Conservation (phyloP, 2,888 invertebrate species). For the Mimachlamys varia region DNA sequence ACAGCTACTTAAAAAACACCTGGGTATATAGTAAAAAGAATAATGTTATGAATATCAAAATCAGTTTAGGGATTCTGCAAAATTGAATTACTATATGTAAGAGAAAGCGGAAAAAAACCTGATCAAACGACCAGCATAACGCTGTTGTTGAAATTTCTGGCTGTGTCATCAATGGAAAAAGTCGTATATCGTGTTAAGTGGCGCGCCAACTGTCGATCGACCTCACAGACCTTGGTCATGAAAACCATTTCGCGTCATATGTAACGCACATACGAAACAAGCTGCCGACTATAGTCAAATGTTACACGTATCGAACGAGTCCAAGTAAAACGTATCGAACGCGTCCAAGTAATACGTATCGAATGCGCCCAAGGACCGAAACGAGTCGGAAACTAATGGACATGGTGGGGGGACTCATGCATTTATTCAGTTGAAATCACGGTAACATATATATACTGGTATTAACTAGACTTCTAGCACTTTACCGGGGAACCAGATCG, state of each 20-base stretch:
- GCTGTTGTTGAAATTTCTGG: neutral
- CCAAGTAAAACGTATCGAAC: slow-evolving; percentile 16
- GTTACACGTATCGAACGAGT: neutral
- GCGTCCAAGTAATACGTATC: neutral
- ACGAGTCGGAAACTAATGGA: neutral
- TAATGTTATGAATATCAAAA: no score
- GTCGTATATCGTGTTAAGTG: neutral
- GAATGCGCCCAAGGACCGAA: slow-evolving; percentile 10
- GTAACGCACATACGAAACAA: neutral
- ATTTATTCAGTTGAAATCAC: slow-evolving; percentile 11
- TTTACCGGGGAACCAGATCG: neutral
- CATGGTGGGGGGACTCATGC: neutral
- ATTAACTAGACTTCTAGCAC: slow-evolving; percentile 31
- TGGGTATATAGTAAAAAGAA: no score
- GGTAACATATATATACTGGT: neutral
- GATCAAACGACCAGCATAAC: neutral
- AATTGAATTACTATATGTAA: no score
- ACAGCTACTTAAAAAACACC: no score
- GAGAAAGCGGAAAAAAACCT: no score
- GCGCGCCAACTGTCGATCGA: neutral
- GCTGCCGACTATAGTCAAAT: neutral
- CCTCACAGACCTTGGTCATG: neutral
- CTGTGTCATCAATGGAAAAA: neutral
- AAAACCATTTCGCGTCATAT: neutral
- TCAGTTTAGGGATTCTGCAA: no score